Evolutionary conservation across 2,888 invertebrate genomes (phyloP), one percentile per base, ranked within the genome.

Genomic region (Tryphoninae sp.): DNA sequence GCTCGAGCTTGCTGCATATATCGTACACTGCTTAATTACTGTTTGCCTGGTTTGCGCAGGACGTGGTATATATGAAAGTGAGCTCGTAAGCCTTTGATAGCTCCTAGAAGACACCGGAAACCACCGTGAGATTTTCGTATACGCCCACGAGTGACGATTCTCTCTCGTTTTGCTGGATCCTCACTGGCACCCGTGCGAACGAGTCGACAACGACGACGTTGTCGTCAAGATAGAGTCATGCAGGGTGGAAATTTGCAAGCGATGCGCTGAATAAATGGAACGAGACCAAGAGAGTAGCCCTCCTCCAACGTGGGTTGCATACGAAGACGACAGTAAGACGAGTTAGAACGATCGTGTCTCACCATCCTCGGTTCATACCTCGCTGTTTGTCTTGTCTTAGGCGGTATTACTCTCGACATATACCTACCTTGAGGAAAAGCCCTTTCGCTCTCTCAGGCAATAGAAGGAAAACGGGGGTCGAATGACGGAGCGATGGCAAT

Each of bases 21-120:
- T 33, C 33, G 69, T 71, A 55, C 71, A 65, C 75, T 75, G 62
- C 78, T 82, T 82, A 82, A 82, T 82, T 82, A 78, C 78, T 78
- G 72, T 78, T 81, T 71, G 78, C 75, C 55, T 61, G 71, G 74
- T 76, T 76, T 68, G 40, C 62, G 42, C 55, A 72, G 75, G 40
- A 26, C 6, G 19, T 51, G 11, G 51, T 68, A 16, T 33, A 33
- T 76, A 61, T 23, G 69, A 69, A 76, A 76, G 61, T 23, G 61
- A 68, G 68, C 61, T 23, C 42, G 49, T 62, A 11, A 62, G 61
- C 40, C 51, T 40, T 13, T 6, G 33, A 67, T 33, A 22, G 22
- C 6, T 9, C 26, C 22, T 53, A 13, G 40, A 19, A 13, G 33
- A 33, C 33, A 33, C 33, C 45, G 11, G 42, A 45, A 73, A 73